A percentile compares a stretch with the other conserved stretches of the same genome.
Conservation (phyloP, 2,113 vertebrate genomes). For the Salvelinus alpinus region DNA sequence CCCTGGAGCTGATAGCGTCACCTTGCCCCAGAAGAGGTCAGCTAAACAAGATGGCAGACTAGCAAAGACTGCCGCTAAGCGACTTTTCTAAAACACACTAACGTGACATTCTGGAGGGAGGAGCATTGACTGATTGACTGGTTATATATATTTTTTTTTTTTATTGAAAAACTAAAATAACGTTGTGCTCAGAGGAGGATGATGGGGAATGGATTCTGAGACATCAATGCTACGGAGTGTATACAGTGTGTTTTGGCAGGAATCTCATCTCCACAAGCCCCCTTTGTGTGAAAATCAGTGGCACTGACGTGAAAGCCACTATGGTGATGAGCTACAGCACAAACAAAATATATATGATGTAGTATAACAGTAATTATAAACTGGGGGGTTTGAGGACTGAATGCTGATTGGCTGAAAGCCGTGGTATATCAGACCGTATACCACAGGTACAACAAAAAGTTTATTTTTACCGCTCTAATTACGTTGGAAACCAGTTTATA, state of each 20-base stretch:
- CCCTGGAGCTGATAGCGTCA: slow-evolving; percentile 57
- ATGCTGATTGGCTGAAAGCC: too few species aligned
- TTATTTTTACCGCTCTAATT: too few species aligned
- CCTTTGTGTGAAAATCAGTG: neutral
- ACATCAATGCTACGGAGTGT: neutral
- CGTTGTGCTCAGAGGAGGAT: neutral
- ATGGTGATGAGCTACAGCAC: neutral
- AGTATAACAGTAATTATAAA: too few species aligned
- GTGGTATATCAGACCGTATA: too few species aligned
- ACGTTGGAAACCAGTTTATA: too few species aligned
- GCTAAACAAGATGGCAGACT: slow-evolving; percentile 41
- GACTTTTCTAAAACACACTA: slow-evolving; percentile 35
- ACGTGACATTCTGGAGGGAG: slow-evolving; percentile 31
- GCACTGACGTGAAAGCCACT: too few species aligned
- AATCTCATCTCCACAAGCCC: neutral
- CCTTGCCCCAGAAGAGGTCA: slow-evolving; percentile 63
- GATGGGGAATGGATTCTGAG: neutral
- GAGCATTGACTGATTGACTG: slow-evolving; percentile 1
- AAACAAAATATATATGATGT: too few species aligned
- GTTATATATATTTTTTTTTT: neutral
- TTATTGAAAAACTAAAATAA: neutral
- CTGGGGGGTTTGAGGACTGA: too few species aligned
- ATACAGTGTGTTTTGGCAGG: neutral
- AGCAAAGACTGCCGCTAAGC: slow-evolving; percentile 36
- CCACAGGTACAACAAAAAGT: too few species aligned